A percentile compares a stretch with the other conserved stretches of the same genome.
These are phyloP conservation scores for Rhagophthalmus giganteus DNA, from an alignment of 2,888 invertebrate species.

Conservation along the genomic window DNA sequence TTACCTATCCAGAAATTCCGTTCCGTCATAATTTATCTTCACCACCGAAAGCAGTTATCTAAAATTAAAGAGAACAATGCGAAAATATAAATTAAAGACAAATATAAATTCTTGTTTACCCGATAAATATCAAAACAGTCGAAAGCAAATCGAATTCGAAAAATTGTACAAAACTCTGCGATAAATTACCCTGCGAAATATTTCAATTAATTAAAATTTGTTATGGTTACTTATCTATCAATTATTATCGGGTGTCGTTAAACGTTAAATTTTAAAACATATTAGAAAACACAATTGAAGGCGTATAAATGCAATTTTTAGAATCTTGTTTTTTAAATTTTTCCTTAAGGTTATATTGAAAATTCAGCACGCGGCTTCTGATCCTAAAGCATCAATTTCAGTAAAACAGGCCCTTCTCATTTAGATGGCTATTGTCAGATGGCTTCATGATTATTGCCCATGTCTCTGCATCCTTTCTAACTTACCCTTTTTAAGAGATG, in stretches of 20 bases:
- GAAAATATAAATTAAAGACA: constrained; percentile 3
- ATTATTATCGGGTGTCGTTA: too few species aligned
- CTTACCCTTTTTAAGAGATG: constrained; percentile 17
- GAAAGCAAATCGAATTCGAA: too few species aligned
- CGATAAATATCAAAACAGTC: too few species aligned
- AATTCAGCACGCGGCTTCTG: neutral
- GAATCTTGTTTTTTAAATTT: too few species aligned
- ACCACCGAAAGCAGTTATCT: constrained; percentile 6
- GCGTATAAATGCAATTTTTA: too few species aligned
- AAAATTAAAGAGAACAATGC: constrained; percentile 16
- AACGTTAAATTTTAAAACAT: too few species aligned
- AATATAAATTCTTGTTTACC: constrained; percentile 5
- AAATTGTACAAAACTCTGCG: too few species aligned
- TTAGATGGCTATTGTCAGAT: constrained; percentile 15
- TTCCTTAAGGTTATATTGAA: too few species aligned
- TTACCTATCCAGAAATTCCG: constrained; percentile 7
- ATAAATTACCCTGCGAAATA: too few species aligned
- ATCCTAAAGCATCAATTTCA: constrained; percentile 7
- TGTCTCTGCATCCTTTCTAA: constrained; percentile 5
- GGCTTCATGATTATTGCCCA: constrained; percentile 14
- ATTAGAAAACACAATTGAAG: too few species aligned
- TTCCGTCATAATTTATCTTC: constrained; percentile 18
- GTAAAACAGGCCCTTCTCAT: constrained; percentile 11
- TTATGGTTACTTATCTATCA: too few species aligned
- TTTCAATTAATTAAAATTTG: too few species aligned